These are phyloP conservation scores for Sternotherus odoratus DNA, from an alignment of 2,797 vertebrate species.

Conservation along the genomic window DNA sequence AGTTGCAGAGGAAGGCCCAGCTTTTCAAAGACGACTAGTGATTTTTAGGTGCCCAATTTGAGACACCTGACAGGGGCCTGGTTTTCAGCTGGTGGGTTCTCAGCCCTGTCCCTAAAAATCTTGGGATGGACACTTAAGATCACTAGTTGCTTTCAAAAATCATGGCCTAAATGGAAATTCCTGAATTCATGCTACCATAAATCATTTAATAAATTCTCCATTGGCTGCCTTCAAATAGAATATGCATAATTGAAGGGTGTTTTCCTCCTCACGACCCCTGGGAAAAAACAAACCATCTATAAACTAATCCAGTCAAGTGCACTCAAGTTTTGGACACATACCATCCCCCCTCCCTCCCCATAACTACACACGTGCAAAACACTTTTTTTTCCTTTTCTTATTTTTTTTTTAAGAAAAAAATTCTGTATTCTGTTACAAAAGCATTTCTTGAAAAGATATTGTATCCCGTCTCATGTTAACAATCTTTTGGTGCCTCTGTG, in stretches of 20 bases:
- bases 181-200: neutral
- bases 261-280: neutral
- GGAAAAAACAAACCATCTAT: neutral
- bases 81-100: neutral
- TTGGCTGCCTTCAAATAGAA: neutral
- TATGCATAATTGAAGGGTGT: neutral
- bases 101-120: neutral
- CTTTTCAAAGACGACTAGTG: neutral
- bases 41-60: rapidly evolving
- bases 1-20: slow-evolving; percentile 3
- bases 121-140: neutral
- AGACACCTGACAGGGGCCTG: neutral
- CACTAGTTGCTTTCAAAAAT: rapidly evolving
- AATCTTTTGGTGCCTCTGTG: neutral
- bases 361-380: slow-evolving; percentile 69
- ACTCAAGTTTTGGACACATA: slow-evolving; percentile 31
- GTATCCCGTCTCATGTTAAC: neutral
- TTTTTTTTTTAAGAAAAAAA: neutral
- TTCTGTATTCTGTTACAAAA: slow-evolving; percentile 18
- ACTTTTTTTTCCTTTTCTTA: neutral
- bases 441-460: neutral
- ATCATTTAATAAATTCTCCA: slow-evolving; percentile 15
- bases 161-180: neutral
- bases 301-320: neutral
- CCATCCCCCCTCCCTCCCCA: neutral